Evolutionary conservation across 2,113 vertebrate species (phyloP).

Genomic region (Brevimyrus niger): DNA sequence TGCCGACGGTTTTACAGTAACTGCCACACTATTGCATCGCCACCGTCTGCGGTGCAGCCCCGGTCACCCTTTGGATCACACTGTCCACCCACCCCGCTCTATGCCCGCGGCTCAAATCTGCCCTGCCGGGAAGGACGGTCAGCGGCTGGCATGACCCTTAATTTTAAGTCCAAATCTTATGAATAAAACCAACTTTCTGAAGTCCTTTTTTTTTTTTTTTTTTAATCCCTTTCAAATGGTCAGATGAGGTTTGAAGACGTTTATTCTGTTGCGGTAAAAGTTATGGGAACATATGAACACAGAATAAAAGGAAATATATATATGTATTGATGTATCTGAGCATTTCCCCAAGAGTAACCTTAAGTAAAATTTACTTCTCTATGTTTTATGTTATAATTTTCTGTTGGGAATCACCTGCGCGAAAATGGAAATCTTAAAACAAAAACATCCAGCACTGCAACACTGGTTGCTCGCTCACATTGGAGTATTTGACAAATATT

Average conservation of each 20-base stretch:
- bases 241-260: background rate
- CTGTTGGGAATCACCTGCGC: background rate
- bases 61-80: background rate
- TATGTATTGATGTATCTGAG: background rate
- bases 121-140: background rate
- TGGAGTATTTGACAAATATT: background rate
- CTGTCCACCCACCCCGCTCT: background rate
- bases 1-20: background rate
- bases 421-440: background rate
- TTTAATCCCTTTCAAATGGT: background rate
- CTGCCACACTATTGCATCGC: background rate
- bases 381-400: background rate
- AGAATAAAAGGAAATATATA: background rate
- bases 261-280: background rate
- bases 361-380: background rate
- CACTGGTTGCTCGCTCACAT: background rate
- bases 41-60: background rate
- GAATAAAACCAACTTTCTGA: constrained; percentile 14
- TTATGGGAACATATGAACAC: background rate
- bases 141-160: constrained; percentile 6
- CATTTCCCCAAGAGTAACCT: background rate
- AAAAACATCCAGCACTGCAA: background rate
- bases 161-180: constrained; percentile 24
- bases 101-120: background rate
- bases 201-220: background rate